These are phyloP conservation scores for Lycaon pictus DNA, from an alignment of 2,113 vertebrate species.

Conservation along the genomic window DNA sequence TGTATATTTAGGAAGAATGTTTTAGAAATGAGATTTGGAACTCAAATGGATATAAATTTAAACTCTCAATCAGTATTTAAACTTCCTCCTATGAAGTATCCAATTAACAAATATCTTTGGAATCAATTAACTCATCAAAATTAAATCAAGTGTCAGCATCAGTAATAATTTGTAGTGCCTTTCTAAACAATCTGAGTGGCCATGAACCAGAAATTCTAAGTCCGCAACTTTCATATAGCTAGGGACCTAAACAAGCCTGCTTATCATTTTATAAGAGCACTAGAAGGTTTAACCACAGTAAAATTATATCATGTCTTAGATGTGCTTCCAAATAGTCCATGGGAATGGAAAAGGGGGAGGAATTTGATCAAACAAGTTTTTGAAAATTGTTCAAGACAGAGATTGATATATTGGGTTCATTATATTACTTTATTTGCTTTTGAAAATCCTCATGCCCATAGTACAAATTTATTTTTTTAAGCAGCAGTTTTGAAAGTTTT, in stretches of 20 bases:
- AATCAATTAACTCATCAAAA: slow-evolving; percentile 32
- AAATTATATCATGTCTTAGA: neutral
- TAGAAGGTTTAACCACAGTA: neutral
- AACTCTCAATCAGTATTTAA: neutral
- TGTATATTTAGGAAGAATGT: neutral
- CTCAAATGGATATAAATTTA: neutral
- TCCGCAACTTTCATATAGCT: neutral
- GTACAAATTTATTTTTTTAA: neutral
- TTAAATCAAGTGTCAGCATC: neutral
- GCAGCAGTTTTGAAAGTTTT: neutral
- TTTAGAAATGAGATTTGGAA: neutral
- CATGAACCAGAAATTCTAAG: neutral
- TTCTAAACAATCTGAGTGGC: neutral
- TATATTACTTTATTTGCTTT: neutral
- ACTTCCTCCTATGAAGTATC: neutral
- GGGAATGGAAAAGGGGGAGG: neutral
- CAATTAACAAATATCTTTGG: neutral
- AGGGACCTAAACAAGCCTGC: neutral
- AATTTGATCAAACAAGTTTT: neutral
- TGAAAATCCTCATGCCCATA: neutral
- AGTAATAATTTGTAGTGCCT: neutral
- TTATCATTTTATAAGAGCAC: neutral
- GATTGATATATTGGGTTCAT: neutral
- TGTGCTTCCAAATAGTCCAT: neutral
- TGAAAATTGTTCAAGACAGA: neutral